A percentile compares a stretch with the other conserved stretches of the same genome.
Conservation (phyloP, 2,797 vertebrate species). For the Urocyon cinereoargenteus region DNA sequence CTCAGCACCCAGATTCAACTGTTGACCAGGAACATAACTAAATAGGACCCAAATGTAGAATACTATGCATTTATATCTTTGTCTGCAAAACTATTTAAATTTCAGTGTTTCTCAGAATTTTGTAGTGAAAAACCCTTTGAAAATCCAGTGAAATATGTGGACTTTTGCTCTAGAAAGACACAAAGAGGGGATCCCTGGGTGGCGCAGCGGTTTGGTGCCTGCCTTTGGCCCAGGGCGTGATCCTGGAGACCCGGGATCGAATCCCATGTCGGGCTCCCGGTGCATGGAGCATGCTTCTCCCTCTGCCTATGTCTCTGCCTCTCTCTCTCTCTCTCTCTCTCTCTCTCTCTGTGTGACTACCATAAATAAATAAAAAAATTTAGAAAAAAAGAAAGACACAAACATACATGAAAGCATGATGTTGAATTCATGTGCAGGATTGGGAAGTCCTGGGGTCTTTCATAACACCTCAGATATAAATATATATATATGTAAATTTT, state of each 20-base stretch:
- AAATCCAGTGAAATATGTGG: neutral
- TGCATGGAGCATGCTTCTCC: too few species aligned
- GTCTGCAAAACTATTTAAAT: neutral
- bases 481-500: fast-evolving
- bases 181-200: neutral
- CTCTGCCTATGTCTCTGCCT: too few species aligned
- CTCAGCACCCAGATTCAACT: neutral
- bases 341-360: too few species aligned
- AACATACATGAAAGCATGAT: neutral
- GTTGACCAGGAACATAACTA: neutral
- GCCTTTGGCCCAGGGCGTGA: too few species aligned
- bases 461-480: neutral
- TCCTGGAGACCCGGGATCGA: too few species aligned
- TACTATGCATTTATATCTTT: neutral
- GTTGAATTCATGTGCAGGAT: neutral
- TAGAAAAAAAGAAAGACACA: neutral
- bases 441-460: neutral
- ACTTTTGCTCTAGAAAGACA: neutral
- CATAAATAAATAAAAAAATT: too few species aligned
- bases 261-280: too few species aligned
- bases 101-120: neutral
- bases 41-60: neutral
- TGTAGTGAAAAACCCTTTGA: neutral
- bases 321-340: too few species aligned
- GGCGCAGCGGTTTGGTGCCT: too few species aligned